These are phyloP conservation scores for Criorhina ranunculi DNA, from an alignment of 2,888 invertebrate genomes.

Conservation along the genomic window DNA sequence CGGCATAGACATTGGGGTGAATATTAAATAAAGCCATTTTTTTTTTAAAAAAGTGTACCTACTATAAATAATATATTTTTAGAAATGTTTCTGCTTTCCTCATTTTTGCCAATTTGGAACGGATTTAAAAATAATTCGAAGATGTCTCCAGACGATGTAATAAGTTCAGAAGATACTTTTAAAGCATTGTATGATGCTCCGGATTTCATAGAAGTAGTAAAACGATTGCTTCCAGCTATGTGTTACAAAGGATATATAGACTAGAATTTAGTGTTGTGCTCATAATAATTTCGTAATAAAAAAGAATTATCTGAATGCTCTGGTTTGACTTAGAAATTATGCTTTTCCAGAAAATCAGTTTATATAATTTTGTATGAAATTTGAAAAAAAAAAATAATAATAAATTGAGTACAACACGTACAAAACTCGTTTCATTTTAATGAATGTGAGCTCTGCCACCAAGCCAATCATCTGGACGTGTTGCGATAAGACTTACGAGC, in stretches of 20 bases:
- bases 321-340: neutral
- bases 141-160: constrained; percentile 18
- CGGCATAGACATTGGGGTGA: constrained; percentile 18
- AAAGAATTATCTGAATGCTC: neutral
- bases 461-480: no score
- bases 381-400: no score
- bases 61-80: neutral
- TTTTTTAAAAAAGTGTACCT: neutral
- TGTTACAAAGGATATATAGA: constrained; percentile 22
- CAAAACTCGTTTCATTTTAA: no score
- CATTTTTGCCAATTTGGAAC: constrained; percentile 77
- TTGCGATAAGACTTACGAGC: no score
- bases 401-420: no score
- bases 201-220: neutral
- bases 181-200: neutral
- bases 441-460: no score
- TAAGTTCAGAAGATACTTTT: neutral
- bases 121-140: constrained; percentile 18
- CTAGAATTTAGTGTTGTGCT: neutral
- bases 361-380: neutral
- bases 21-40: neutral
- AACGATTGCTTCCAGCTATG: constrained; percentile 10
- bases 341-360: neutral
- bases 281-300: neutral
- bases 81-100: constrained; percentile 78